Conservation (phyloP, 2,113 vertebrate species). For the Carassius auratus region DNA sequence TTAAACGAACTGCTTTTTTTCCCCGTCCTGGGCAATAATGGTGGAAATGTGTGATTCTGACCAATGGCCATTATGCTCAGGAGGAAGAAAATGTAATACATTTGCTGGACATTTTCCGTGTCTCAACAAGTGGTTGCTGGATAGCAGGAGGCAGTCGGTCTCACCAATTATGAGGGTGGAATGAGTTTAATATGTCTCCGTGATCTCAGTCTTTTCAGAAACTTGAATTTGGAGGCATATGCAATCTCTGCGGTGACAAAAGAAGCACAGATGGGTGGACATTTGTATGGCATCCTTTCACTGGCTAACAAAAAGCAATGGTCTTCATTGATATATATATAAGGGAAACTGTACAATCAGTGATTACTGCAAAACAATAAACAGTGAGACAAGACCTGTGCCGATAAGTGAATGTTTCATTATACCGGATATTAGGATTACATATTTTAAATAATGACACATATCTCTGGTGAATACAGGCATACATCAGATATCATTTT, state of each 20-base stretch:
- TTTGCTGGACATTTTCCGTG: not conserved
- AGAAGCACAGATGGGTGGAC: conserved; percentile 10
- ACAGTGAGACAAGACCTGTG: not conserved
- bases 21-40: not conserved
- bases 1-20: not conserved
- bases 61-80: not conserved
- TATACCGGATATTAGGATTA: not conserved
- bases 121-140: not conserved
- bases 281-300: not conserved
- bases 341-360: not conserved
- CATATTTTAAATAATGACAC: not conserved
- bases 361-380: not conserved
- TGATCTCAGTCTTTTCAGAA: conserved; percentile 11
- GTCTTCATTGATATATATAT: not conserved
- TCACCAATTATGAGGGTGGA: conserved; percentile 3
- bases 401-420: not conserved
- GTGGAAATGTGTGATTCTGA: not conserved
- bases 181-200: not conserved
- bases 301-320: not conserved
- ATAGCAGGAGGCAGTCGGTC: not conserved
- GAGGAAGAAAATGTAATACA: conserved; percentile 1
- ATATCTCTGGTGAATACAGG: not conserved
- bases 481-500: not conserved
- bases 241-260: not conserved
- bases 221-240: not conserved